Evolutionary conservation across 1,140 invertebrate genomes (phyloP), one percentile per base, ranked within the genome.

Genomic region (Planococcus citri): DNA sequence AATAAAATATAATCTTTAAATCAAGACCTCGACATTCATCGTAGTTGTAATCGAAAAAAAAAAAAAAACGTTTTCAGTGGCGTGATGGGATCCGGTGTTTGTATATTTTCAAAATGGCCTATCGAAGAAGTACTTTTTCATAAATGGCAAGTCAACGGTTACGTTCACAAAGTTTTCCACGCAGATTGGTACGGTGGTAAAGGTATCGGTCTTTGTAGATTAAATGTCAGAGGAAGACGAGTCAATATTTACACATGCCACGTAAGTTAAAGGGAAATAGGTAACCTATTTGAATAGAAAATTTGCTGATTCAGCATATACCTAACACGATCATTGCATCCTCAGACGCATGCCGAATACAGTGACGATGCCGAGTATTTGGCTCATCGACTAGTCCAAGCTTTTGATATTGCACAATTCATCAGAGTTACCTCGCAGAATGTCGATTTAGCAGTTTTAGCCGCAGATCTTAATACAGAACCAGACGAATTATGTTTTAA

Each of bases 161-260:
- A 97, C 76, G 87, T 95, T 69, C 95, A 98, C 78, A 96, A 95
- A 79, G 83, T 98, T 73, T 90, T 94, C 64, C 95, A 97, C 80
- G 95, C 92, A 1, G 95, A 98, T 78, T 98, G 95, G 95, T 98
- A 96, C 81, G 95, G 93, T 68, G 95, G 95, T 8, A 98, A 98
- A 84, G 94, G 94, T 38, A 86, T 97, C 68, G 95, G 93, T 12
- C 78, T 98, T n/a, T 94, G 90, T 75, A 85, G 84, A 74, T 82
- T 96, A 10, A 80, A 86, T 71, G 78, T 85, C 70, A 79, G 84
- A 21, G 85, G 88, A 71, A 80, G 88, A 69, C 81, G 82, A 68
- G 80, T 97, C 22, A 89, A 94, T 80, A 78, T 98, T 72, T 97
- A 96, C 78, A 87, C 88, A 71, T 90, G 94, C 73, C 95, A 98